Base-by-base conservation (phyloP, 2,888 invertebrate species). In the Dorcus parallelipipedus region DNA sequence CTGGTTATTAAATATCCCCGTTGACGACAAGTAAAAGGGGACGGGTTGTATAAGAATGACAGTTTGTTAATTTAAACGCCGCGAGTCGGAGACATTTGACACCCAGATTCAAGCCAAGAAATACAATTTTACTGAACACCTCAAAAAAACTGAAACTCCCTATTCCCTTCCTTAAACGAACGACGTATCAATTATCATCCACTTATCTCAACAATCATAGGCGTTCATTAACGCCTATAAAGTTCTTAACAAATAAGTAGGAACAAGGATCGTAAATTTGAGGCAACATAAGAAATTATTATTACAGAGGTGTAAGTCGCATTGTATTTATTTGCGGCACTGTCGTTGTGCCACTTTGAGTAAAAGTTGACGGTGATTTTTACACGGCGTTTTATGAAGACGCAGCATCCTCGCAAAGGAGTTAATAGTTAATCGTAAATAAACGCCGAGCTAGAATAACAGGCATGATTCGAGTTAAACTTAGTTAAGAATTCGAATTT, bases 1-100 rank as follows among this genome's bases (percentile, higher is more conserved):
- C 56, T 50, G 56, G 61, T 70, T 72, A 72, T 72, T 72, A 69
- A 69, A 72, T 69, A 69, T 71, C 67, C 67, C 62, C 62, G 64
- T 52, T 69, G 67, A 67, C 69, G 65, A 58, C 56, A 62, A 49
- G 57, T 48, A 51, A 58, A 56, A 63, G 61, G 64, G 62, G 63
- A 64, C 65, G 63, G 65, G 69, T 67, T 66, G 66, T 56, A 65
- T 56, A 61, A 67, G 70, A 70, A 71, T 71, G 72, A 71, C 72
- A 71, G 69, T 67, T 66, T 66, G 69, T 69, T 71, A 69, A 71
- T 71, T 71, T 71, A 70, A 69, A 69, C 68, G 68, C 64, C 66
- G 55, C 65, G 62, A 63, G 64, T 56, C 58, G 64, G 61, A 63
- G 65, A 65, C 66, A 64, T 66, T 67, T 66, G 68, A 68, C 68